These are phyloP conservation scores for Aphis gossypii DNA, from an alignment of 1,140 invertebrate species.

Conservation along the genomic window DNA sequence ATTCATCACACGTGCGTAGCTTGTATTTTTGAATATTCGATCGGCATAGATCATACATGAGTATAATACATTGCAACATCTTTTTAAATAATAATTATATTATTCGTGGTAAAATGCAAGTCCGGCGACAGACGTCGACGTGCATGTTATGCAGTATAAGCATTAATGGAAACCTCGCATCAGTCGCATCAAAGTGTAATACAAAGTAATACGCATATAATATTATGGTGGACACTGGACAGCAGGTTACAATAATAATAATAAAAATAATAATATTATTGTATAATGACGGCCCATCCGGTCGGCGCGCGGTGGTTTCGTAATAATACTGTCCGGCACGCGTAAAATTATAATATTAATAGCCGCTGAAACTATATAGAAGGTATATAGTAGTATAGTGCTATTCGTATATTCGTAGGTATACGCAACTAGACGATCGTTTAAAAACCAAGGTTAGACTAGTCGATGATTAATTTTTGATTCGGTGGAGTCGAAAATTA, in stretches of 20 bases:
- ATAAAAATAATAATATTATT: neutral
- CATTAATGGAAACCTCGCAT: neutral
- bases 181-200: neutral
- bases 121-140: neutral
- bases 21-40: neutral
- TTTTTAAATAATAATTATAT: neutral
- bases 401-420: neutral
- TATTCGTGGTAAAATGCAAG: neutral
- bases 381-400: neutral
- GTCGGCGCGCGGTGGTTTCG: neutral
- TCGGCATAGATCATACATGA: neutral
- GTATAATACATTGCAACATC: neutral
- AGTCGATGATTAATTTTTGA: neutral
- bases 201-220: neutral
- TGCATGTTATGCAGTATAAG: neutral
- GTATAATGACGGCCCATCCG: neutral
- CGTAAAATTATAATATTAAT: conserved; percentile 21
- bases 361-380: neutral
- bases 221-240: neutral
- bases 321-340: neutral
- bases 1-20: neutral
- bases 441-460: neutral
- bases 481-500: neutral
- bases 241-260: neutral
- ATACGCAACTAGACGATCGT: neutral